These are phyloP conservation scores for Vulpes lagopus DNA, from an alignment of 2,113 vertebrate species.

Conservation along the genomic window DNA sequence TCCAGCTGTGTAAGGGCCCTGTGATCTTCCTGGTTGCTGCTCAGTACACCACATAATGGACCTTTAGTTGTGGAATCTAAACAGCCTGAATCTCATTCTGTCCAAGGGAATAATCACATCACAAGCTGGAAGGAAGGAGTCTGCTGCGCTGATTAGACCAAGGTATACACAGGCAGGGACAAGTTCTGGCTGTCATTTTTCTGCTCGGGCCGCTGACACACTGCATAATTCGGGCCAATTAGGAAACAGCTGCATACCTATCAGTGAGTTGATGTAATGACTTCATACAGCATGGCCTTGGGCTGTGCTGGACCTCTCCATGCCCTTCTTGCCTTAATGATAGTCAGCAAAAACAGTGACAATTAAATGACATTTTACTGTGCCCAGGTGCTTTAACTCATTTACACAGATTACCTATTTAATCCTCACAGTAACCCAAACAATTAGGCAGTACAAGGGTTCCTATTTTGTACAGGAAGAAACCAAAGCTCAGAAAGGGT, in stretches of 20 bases:
- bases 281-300: not conserved
- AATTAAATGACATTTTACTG: not conserved
- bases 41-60: not conserved
- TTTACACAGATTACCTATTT: not conserved
- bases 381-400: not conserved
- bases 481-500: not conserved
- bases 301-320: not conserved
- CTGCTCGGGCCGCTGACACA: not conserved
- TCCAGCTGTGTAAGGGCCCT: not conserved
- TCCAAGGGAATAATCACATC: not conserved
- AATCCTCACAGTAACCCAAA: not conserved
- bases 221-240: not conserved
- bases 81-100: not conserved
- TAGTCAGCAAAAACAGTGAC: not conserved
- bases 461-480: not conserved
- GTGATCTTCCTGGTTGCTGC: not conserved
- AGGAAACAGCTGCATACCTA: slow-evolving; percentile 41
- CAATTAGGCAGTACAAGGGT: not conserved
- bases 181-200: not conserved
- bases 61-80: not conserved
- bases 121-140: not conserved
- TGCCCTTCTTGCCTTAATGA: not conserved
- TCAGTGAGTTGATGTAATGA: not conserved
- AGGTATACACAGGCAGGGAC: not conserved
- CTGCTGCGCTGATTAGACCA: slow-evolving; percentile 47